phyloP scores from a whole-genome alignment of 1,140 invertebrate genomes.

The Zaprionus taronus region DNA sequence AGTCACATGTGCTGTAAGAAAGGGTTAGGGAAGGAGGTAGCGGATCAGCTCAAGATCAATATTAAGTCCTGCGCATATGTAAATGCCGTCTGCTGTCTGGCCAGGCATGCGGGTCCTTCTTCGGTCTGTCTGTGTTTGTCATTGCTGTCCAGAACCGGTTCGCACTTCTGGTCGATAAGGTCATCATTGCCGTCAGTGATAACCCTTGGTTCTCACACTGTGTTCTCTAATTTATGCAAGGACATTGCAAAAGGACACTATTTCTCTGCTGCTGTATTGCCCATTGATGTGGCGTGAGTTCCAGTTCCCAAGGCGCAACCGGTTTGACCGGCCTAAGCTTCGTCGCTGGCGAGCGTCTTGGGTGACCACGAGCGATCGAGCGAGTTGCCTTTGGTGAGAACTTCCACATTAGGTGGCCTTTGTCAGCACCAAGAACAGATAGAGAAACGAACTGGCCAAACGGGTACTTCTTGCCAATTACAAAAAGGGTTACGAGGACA shows the following conservation, averaged over 20 bases:
- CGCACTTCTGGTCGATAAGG: slow-evolving; percentile 65
- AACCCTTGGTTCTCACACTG: slow-evolving; percentile 73
- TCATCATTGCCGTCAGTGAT: slow-evolving; percentile 57
- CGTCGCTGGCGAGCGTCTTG: slow-evolving; percentile 54
- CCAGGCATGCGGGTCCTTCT: slow-evolving; percentile 65
- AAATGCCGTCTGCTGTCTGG: slow-evolving; percentile 22
- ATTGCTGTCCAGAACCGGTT: slow-evolving; percentile 81
- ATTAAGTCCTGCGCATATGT: slow-evolving; percentile 37
- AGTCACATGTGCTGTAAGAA: slow-evolving; percentile 15
- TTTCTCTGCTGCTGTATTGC: slow-evolving; percentile 14
- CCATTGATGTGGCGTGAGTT: slow-evolving; percentile 68
- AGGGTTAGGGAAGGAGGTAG: not conserved
- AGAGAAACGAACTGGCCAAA: slow-evolving; percentile 64
- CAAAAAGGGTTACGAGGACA: slow-evolving; percentile 37
- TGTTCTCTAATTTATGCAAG: slow-evolving; percentile 80
- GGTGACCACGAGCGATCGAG: slow-evolving; percentile 59
- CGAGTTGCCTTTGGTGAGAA: slow-evolving; percentile 59
- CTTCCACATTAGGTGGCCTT: slow-evolving; percentile 73
- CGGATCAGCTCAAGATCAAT: slow-evolving; percentile 55
- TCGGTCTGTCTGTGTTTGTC: slow-evolving; percentile 49
- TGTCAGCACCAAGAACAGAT: slow-evolving; percentile 57
- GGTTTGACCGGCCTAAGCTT: slow-evolving; percentile 81
- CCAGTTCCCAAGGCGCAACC: slow-evolving; percentile 62
- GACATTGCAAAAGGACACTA: slow-evolving; percentile 84
- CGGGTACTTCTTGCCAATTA: slow-evolving; percentile 54